phyloP scores from a whole-genome alignment of 2,797 vertebrate genomes.

The Alca torda region DNA sequence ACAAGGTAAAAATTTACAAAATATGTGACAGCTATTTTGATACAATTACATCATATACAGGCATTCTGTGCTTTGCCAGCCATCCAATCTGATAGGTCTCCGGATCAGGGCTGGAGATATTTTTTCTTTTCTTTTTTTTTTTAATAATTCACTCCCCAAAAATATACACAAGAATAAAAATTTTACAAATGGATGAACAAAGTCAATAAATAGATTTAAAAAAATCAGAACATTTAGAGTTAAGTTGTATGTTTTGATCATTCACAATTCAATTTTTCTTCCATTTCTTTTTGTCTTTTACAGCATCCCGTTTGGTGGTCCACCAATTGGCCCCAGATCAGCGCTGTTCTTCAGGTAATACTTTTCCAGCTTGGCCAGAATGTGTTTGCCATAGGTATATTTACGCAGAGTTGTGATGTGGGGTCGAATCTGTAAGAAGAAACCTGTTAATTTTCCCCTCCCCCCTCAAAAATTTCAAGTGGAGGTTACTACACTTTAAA shows the following conservation, averaged over 20 bases:
- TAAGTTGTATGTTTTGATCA: slow-evolving; percentile 82
- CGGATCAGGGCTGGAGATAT: slow-evolving; percentile 74
- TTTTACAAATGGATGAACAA: slow-evolving; percentile 84
- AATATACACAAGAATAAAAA: slow-evolving; percentile 84
- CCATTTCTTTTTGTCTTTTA: slow-evolving; percentile 68
- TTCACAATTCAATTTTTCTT: slow-evolving; percentile 75
- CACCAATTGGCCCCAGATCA: slow-evolving; percentile 94
- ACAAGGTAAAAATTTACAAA: slow-evolving; percentile 98
- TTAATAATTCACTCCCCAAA: slow-evolving; percentile 77
- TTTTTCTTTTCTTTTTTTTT: slow-evolving; percentile 29
- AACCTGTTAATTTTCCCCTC: not conserved
- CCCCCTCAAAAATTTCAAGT: not conserved
- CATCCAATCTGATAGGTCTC: slow-evolving; percentile 82
- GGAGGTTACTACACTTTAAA: not conserved
- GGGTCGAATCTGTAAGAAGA: slow-evolving; percentile 87
- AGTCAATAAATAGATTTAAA: slow-evolving; percentile 83
- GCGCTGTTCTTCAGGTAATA: slow-evolving; percentile 98
- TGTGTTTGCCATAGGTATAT: slow-evolving; percentile 98
- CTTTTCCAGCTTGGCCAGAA: slow-evolving; percentile 97
- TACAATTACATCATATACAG: slow-evolving; percentile 96
- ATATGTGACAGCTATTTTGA: slow-evolving; percentile 92
- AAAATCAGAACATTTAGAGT: slow-evolving; percentile 80
- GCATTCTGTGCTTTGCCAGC: slow-evolving; percentile 91
- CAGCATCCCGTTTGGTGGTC: slow-evolving; percentile 94
- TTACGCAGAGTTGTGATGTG: slow-evolving; percentile 97